Evolutionary conservation across 2,888 invertebrate species (phyloP).

Genomic region (Eremobia ochroleuca): DNA sequence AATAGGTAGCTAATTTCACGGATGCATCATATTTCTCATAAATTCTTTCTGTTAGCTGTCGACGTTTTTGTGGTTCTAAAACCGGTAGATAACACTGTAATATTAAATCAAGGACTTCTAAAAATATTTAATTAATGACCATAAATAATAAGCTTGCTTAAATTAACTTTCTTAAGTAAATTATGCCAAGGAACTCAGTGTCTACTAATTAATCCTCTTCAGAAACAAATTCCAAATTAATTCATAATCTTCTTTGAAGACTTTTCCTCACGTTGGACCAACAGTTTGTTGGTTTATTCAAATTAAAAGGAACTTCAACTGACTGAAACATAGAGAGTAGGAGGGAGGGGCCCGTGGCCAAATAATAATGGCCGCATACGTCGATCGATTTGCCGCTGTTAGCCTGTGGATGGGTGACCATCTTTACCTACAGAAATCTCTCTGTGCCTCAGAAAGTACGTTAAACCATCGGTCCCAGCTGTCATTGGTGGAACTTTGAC

Average conservation of each 20-base stretch:
- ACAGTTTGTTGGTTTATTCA: slow-evolving; percentile 15
- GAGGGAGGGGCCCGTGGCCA: background rate
- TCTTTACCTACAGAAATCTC: no score
- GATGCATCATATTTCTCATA: background rate
- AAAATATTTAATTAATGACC: slow-evolving; percentile 26
- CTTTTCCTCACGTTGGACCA: slow-evolving; percentile 17
- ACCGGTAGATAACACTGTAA: background rate
- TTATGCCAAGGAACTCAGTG: slow-evolving; percentile 30
- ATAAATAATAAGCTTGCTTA: slow-evolving; percentile 10
- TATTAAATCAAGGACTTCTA: background rate
- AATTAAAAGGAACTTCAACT: background rate
- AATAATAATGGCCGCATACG: background rate
- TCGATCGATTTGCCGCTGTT: no score
- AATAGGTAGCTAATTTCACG: background rate
- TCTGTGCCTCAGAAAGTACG: no score
- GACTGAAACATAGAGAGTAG: background rate
- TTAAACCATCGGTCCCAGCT: no score
- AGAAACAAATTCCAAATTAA: slow-evolving; percentile 28
- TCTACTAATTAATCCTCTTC: slow-evolving; percentile 40
- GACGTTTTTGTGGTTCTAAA: background rate
- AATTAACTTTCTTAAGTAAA: slow-evolving; percentile 39
- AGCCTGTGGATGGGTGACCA: no score
- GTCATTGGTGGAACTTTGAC: no score
- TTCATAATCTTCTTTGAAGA: slow-evolving; percentile 22
- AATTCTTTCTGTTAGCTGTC: no score